Conservation (phyloP, 2,113 vertebrate genomes). For the Protobothrops flavoviridis region DNA sequence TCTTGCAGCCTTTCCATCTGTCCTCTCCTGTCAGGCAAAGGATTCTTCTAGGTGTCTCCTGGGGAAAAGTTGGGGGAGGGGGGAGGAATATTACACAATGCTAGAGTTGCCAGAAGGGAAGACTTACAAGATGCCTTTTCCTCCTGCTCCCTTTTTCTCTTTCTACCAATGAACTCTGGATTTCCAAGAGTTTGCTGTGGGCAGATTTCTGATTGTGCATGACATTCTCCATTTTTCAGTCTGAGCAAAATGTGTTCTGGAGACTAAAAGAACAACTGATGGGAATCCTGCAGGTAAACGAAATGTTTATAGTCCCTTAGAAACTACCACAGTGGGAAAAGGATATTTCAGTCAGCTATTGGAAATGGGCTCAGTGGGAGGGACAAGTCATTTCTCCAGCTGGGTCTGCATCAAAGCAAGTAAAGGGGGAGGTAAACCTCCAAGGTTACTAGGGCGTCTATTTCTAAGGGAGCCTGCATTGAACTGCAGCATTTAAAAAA, state of each 20-base stretch:
- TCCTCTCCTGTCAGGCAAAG: not conserved
- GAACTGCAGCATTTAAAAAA: not conserved
- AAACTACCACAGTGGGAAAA: not conserved
- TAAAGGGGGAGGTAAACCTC: not conserved
- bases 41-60: not conserved
- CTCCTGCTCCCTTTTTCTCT: not conserved
- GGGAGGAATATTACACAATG: not conserved
- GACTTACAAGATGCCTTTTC: not conserved
- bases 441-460: not conserved
- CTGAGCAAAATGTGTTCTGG: not conserved
- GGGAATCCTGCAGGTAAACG: not conserved
- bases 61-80: not conserved
- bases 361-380: not conserved
- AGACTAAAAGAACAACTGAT: not conserved
- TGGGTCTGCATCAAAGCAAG: not conserved
- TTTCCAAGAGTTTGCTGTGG: not conserved
- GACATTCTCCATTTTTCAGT: not conserved
- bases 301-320: not conserved
- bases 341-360: not conserved
- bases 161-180: not conserved
- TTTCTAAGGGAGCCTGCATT: not conserved
- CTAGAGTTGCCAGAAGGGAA: not conserved
- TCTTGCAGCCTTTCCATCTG: not conserved
- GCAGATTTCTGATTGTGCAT: not conserved
- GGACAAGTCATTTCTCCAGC: not conserved